Evolutionary conservation across 2,797 vertebrate genomes (phyloP).

Genomic region (Macropus fuliginosus): DNA sequence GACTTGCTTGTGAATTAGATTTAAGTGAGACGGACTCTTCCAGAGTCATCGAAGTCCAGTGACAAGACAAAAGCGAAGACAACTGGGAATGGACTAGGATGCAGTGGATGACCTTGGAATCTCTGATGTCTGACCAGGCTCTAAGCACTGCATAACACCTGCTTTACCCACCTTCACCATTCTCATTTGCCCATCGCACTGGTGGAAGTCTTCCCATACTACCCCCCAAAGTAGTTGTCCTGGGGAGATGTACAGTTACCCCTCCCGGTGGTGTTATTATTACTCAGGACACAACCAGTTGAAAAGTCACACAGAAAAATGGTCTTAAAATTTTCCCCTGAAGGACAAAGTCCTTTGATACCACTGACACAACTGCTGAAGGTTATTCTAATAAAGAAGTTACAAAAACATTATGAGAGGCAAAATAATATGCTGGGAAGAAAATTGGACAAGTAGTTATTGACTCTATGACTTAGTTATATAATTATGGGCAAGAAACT

Average conservation of each 20-base stretch:
- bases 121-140: not conserved
- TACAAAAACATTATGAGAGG: constrained; percentile 1
- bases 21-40: not conserved
- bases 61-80: not conserved
- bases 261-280: not conserved
- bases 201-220: not conserved
- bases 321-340: constrained; percentile 36
- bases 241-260: not conserved
- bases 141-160: not conserved
- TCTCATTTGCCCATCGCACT: not conserved
- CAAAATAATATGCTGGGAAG: not conserved
- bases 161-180: not conserved
- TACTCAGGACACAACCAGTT: not conserved
- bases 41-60: not conserved
- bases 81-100: not conserved
- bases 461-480: not conserved
- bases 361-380: not conserved
- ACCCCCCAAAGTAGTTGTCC: not conserved
- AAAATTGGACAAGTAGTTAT: not conserved
- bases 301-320: not conserved
- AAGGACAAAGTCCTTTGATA: not conserved
- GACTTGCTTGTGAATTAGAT: not conserved
- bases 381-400: not conserved
- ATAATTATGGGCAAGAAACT: not conserved
- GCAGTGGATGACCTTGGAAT: not conserved